Percentiles rank a stretch among this genome's conserved stretches.
phyloP scores from a whole-genome alignment of 2,113 vertebrate genomes.

The Oriolus oriolus region DNA sequence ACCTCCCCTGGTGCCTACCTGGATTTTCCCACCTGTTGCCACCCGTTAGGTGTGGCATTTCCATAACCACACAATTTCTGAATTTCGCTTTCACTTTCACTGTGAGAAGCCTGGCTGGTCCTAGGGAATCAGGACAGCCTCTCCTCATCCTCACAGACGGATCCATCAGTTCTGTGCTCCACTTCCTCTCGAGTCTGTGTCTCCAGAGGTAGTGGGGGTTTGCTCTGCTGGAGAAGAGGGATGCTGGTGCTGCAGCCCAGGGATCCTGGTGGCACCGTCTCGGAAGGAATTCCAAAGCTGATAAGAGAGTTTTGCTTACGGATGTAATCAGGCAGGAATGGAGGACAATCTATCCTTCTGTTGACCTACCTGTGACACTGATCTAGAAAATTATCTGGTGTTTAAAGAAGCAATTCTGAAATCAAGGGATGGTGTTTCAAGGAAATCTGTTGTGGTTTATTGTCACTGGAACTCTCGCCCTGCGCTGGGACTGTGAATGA shows the following conservation, averaged over 20 bases:
- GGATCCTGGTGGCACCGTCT: background rate
- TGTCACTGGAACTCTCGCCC: background rate
- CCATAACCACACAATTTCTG: background rate
- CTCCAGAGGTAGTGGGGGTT: background rate
- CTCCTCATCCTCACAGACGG: background rate
- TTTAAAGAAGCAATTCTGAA: background rate
- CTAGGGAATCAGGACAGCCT: background rate
- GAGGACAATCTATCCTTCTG: background rate
- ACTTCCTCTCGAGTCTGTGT: accelerated
- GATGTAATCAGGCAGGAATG: background rate
- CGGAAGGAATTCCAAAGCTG: background rate
- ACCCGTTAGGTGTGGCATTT: background rate
- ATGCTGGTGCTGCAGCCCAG: background rate
- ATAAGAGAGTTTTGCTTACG: background rate
- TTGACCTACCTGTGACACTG: background rate
- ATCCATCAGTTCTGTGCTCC: background rate
- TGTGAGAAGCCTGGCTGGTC: background rate
- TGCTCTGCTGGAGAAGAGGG: background rate
- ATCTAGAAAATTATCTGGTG: background rate
- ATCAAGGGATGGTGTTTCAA: background rate
- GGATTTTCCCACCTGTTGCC: no score
- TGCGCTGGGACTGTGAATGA: background rate
- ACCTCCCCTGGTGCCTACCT: accelerated
- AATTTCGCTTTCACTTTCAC: background rate
- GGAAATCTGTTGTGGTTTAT: background rate